phyloP scores from a whole-genome alignment of 64 coral and sea anemone genomes.

The Stichodactyla helianthus region DNA sequence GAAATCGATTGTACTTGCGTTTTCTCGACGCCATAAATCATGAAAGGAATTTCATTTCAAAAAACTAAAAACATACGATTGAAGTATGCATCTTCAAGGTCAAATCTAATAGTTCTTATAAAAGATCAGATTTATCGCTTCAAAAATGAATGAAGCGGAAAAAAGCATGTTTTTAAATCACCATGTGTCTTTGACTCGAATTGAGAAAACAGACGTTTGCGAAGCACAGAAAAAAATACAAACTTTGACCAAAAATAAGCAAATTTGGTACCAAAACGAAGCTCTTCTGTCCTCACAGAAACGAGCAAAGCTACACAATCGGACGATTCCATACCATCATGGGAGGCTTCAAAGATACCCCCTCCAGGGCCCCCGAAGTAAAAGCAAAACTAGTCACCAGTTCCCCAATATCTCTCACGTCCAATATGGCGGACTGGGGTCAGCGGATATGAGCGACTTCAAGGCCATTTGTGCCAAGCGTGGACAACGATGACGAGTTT shows the following conservation, averaged over 20 bases:
- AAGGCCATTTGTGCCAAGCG: not conserved
- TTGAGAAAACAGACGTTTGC: not conserved
- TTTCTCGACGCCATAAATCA: not conserved
- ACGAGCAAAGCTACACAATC: not conserved
- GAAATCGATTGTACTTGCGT: conserved; percentile 3
- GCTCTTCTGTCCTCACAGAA: not conserved
- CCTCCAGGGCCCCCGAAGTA: not conserved
- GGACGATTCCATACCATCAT: not conserved
- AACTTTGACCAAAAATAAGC: not conserved
- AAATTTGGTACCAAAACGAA: not conserved
- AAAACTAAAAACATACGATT: conserved; percentile 18
- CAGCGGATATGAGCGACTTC: not conserved
- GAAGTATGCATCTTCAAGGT: not conserved
- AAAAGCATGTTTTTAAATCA: not conserved
- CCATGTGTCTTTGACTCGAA: not conserved
- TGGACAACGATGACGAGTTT: too few relatives aligned
- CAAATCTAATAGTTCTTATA: too few relatives aligned
- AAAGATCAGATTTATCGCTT: not conserved
- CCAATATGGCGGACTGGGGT: not conserved
- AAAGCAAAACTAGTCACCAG: not conserved
- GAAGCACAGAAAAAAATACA: not conserved
- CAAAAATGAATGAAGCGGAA: conserved; percentile 8
- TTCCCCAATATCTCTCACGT: not conserved
- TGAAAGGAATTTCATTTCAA: not conserved
- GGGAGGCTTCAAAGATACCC: not conserved